These are phyloP conservation scores for Cerastoderma edule DNA, from an alignment of 2,888 invertebrate species.

Conservation along the genomic window DNA sequence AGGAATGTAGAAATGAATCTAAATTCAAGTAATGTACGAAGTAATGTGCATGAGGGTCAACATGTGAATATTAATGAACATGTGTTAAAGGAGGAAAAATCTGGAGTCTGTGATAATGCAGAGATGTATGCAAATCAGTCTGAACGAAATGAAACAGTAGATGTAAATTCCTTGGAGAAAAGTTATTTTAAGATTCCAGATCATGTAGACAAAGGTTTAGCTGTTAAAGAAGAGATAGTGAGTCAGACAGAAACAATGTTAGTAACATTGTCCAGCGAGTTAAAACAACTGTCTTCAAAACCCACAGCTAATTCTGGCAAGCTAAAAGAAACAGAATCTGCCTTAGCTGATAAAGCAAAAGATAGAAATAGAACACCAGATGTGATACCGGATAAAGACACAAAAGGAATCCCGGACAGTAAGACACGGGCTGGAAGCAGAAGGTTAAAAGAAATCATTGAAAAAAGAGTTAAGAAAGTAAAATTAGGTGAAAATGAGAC, in stretches of 20 bases:
- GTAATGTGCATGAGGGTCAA: no score
- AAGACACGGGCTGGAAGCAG: neutral
- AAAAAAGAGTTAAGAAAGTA: neutral
- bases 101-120: no score
- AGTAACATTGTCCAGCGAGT: neutral
- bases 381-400: neutral
- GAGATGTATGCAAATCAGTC: no score
- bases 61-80: neutral
- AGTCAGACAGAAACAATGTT: neutral
- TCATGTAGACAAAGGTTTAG: neutral
- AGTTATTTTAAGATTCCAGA: conserved; percentile 6
- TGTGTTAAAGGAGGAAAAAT: no score
- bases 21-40: neutral
- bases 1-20: neutral
- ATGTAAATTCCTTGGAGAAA: neutral
- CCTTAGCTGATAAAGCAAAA: neutral
- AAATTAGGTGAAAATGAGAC: neutral
- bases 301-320: neutral
- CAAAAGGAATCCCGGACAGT: neutral
- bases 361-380: neutral
- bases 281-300: neutral
- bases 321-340: neutral
- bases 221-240: neutral
- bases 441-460: neutral
- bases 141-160: neutral